Percentiles rank a stretch among this genome's conserved stretches.
Conservation (phyloP, 1,140 invertebrate species). For the Drosophila sp. region DNA sequence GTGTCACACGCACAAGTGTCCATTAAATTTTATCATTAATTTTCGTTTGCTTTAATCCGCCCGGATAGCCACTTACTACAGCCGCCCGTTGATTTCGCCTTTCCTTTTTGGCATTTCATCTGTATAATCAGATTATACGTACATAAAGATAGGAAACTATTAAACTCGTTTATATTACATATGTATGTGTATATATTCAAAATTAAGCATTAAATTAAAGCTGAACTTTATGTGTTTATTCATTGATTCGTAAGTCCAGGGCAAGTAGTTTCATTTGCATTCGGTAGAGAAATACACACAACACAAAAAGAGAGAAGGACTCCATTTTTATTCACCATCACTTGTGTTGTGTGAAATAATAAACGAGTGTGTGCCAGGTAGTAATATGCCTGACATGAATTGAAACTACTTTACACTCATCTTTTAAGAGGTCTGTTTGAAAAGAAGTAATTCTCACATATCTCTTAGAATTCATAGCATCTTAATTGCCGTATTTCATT, state of each 20-base stretch:
- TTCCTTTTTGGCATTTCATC: slow-evolving; percentile 43
- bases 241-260: not conserved
- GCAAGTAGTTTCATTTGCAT: not conserved
- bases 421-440: not conserved
- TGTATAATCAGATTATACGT: slow-evolving; percentile 1
- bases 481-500: too few relatives aligned
- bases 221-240: slow-evolving; percentile 11
- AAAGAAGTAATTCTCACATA: not conserved
- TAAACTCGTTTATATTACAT: slow-evolving; percentile 38
- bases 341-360: not conserved
- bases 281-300: not conserved
- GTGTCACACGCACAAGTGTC: slow-evolving; percentile 59
- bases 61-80: slow-evolving; percentile 14
- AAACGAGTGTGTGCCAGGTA: not conserved
- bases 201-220: slow-evolving; percentile 51
- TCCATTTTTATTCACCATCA: not conserved
- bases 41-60: slow-evolving; percentile 58
- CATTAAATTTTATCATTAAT: slow-evolving; percentile 77
- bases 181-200: slow-evolving; percentile 37
- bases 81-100: slow-evolving; percentile 21
- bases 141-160: not conserved
- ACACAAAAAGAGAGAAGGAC: not conserved
- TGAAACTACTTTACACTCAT: not conserved
- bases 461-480: not conserved
- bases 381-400: slow-evolving; percentile 2